Percentiles rank a stretch among this genome's conserved stretches.
Evolutionary conservation across 2,113 vertebrate genomes (phyloP).

Genomic region (Nothobranchius kuhntae): DNA sequence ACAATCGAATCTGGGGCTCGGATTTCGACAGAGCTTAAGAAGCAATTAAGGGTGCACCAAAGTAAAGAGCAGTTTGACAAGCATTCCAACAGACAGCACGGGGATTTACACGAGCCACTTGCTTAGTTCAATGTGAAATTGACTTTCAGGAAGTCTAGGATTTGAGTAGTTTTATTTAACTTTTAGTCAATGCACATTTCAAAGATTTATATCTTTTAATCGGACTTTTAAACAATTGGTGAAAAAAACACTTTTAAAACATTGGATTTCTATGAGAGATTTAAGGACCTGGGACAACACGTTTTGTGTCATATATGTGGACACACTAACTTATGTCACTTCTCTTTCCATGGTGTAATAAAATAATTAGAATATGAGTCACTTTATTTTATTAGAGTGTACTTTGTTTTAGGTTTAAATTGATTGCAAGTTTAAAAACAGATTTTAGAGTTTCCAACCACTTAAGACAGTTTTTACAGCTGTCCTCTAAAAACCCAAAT

Average conservation of each 20-base stretch:
- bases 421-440: too few species aligned
- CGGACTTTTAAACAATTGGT: slow-evolving; percentile 18
- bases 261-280: background rate
- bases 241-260: slow-evolving; percentile 8
- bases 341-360: slow-evolving; percentile 1
- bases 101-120: slow-evolving; percentile 22
- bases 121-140: slow-evolving; percentile 35
- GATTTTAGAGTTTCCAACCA: too few species aligned
- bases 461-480: too few species aligned
- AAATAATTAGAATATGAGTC: background rate
- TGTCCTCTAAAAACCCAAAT: too few species aligned
- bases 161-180: slow-evolving; percentile 38
- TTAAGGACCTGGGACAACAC: slow-evolving; percentile 20
- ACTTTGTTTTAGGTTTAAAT: too few species aligned
- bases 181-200: slow-evolving; percentile 35
- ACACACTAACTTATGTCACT: slow-evolving; percentile 9
- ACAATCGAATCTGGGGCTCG: slow-evolving; percentile 28
- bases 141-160: slow-evolving; percentile 24
- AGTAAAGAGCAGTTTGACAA: slow-evolving; percentile 13
- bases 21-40: slow-evolving; percentile 53
- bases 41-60: slow-evolving; percentile 46
- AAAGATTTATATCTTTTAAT: slow-evolving; percentile 38
- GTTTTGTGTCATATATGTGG: slow-evolving; percentile 6
- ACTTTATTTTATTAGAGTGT: background rate
- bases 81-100: background rate